These are phyloP conservation scores for Drepana falcataria DNA, from an alignment of 2,888 invertebrate species.

Conservation along the genomic window DNA sequence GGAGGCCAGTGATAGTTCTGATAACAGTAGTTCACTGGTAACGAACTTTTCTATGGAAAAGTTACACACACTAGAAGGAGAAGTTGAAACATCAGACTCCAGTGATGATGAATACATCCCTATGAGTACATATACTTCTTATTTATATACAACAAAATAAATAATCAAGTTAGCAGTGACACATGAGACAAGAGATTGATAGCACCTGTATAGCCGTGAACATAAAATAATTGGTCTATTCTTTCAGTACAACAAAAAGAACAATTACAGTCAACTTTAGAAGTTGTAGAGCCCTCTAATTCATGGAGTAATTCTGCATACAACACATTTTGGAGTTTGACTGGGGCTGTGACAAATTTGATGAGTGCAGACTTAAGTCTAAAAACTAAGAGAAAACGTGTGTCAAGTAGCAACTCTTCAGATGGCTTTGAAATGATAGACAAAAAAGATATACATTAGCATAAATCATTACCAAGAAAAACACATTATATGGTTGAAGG, in stretches of 20 bases:
- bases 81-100: constrained; percentile 62
- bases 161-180: too few species aligned
- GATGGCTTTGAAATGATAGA: constrained; percentile 75
- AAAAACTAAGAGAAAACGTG: constrained; percentile 43
- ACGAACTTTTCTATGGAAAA: constrained; percentile 66
- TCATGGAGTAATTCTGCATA: constrained; percentile 62
- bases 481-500: constrained; percentile 5
- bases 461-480: constrained; percentile 9
- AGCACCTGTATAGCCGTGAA: too few species aligned
- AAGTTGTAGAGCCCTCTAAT: constrained; percentile 40
- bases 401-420: constrained; percentile 62
- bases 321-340: constrained; percentile 55
- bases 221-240: background rate
- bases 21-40: constrained; percentile 63
- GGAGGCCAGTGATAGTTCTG: constrained; percentile 69
- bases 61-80: constrained; percentile 54
- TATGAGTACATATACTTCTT: constrained; percentile 35
- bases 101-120: constrained; percentile 75
- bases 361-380: constrained; percentile 42
- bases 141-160: too few species aligned
- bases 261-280: constrained; percentile 48
- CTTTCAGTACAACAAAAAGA: constrained; percentile 55
- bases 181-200: too few species aligned
- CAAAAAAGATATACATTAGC: constrained; percentile 56
- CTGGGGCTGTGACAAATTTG: constrained; percentile 56